Conservation (phyloP, 2,888 invertebrate genomes). For the Camptogramma bilineatum region DNA sequence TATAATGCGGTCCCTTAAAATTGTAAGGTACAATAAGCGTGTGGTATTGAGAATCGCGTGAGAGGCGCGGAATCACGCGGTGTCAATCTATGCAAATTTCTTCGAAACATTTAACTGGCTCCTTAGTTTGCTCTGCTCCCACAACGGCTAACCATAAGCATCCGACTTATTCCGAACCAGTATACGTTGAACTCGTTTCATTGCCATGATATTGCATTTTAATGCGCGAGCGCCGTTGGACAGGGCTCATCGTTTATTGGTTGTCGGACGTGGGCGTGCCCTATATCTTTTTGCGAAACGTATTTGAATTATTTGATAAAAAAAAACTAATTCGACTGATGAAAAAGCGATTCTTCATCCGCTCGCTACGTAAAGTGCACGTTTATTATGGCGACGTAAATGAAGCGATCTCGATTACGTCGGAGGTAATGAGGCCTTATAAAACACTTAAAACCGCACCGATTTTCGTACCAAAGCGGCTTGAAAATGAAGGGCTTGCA, state of each 20-base stretch:
- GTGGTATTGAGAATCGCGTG: conserved; percentile 61
- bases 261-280: conserved; percentile 55
- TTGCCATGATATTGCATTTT: conserved; percentile 46
- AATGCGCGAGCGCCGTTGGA: conserved; percentile 47
- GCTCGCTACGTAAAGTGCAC: conserved; percentile 29
- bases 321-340: conserved; percentile 30
- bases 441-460: conserved; percentile 65
- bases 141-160: conserved; percentile 66
- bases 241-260: conserved; percentile 55
- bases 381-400: conserved; percentile 43
- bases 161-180: conserved; percentile 60
- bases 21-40: conserved; percentile 53
- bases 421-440: conserved; percentile 57
- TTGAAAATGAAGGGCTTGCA: conserved; percentile 73
- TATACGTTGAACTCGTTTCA: conserved; percentile 54
- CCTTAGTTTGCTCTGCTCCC: conserved; percentile 69
- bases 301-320: conserved; percentile 42
- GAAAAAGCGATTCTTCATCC: conserved; percentile 33
- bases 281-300: conserved; percentile 46
- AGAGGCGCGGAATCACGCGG: conserved; percentile 70
- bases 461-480: conserved; percentile 69
- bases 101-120: conserved; percentile 80
- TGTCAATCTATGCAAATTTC: conserved; percentile 85
- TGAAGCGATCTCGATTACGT: conserved; percentile 56
- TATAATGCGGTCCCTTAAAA: conserved; percentile 57